Base-by-base conservation (phyloP, 1,140 invertebrate species). In the Calliphora vicina region DNA sequence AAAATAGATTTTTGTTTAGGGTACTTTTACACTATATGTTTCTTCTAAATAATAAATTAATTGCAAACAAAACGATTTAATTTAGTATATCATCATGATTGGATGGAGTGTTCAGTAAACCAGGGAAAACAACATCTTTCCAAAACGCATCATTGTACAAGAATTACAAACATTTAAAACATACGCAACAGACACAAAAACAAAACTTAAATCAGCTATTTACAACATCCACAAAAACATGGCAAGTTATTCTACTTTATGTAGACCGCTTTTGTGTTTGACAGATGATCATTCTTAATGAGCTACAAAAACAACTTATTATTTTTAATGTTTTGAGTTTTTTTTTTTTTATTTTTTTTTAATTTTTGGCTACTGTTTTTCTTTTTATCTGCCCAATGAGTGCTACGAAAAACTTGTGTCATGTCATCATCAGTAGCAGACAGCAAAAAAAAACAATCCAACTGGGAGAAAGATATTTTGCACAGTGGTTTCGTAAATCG, bases 251-350 rank as follows among this genome's bases (percentile, higher is more conserved):
- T 67, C 61, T 20, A 67, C 23, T 67, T 67, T 67, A 67, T 67
- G 23, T 20, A 23, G 61, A 67, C 61, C 61, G 61, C 61, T 25
- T 67, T 25, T 25, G 6, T 67, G 61, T 67, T 67, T 67, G 61
- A 67, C 61, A 67, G 61, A 67, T 67, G 61, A 67, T 67, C 61
- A 67, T 67, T 67, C 61, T 67, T 25, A 67, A 67, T 67, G 61
- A 67, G 61, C 61, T 67, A 67, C 61, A 67, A 67, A 67, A 9
- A 5, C 23, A 67, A 67, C 61, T 67, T 67, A 67, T 67, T 67
- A 67, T 67, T 67, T 25, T 25, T 67, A 20, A 67, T 67, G 20
- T 67, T 67, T 4, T n/a, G n/a, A n/a, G n/a, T n/a, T n/a, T n/a
- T n/a, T n/a, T n/a, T n/a, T n/a, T n/a, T n/a, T n/a, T n/a, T n/a